Percentiles rank a stretch among this genome's conserved stretches.
phyloP scores from a whole-genome alignment of 1,140 invertebrate genomes.

The Bombus turneri region DNA sequence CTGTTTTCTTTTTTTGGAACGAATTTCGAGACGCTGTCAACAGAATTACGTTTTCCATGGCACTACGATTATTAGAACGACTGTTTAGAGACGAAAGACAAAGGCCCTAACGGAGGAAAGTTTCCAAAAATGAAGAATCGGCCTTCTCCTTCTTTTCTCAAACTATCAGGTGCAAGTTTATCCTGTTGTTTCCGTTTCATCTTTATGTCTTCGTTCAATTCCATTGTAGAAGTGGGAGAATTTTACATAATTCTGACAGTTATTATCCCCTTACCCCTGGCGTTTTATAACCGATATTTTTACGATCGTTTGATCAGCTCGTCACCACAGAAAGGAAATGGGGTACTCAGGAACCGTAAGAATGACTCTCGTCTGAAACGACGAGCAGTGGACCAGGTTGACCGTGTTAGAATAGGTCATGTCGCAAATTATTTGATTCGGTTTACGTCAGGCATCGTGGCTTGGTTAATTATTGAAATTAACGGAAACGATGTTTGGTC shows the following conservation, averaged over 20 bases:
- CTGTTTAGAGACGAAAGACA: no score
- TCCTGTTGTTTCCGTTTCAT: no score
- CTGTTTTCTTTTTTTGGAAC: neutral
- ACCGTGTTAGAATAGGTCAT: neutral
- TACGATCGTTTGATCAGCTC: neutral
- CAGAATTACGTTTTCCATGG: neutral
- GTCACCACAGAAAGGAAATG: neutral
- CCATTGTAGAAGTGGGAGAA: no score
- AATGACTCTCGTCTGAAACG: neutral
- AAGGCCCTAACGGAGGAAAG: neutral
- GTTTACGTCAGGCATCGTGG: neutral
- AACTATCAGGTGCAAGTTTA: no score
- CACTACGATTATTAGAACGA: no score
- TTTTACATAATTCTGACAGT: neutral
- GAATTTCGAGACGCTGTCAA: neutral
- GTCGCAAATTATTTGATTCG: neutral
- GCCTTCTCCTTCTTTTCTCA: neutral
- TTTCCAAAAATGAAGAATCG: no score
- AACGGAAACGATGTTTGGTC: neutral
- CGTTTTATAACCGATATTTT: neutral
- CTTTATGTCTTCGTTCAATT: neutral
- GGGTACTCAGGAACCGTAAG: neutral
- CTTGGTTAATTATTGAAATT: conserved; percentile 29
- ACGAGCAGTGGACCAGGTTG: neutral
- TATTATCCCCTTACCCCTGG: neutral